phyloP scores from a whole-genome alignment of 2,797 vertebrate species.

The Sciurus vulgaris region DNA sequence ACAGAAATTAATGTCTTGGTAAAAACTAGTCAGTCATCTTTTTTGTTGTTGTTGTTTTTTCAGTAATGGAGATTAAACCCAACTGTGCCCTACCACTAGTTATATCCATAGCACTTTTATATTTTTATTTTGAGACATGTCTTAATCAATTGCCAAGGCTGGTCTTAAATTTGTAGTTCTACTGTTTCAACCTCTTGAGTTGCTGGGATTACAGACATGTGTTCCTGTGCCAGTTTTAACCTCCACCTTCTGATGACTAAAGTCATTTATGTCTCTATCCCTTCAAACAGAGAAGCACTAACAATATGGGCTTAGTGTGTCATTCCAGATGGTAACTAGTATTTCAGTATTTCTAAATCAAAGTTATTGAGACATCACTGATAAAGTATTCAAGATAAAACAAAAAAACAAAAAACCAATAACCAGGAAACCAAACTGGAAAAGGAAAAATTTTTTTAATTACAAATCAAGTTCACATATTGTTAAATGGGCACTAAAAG shows the following conservation, averaged over 20 bases:
- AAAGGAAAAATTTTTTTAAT: conserved; percentile 82
- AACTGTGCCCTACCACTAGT: too few species aligned
- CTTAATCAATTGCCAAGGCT: too few species aligned
- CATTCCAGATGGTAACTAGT: neutral
- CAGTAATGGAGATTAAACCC: too few species aligned
- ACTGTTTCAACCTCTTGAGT: too few species aligned
- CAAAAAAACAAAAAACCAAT: conserved; percentile 61
- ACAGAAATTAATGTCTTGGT: neutral
- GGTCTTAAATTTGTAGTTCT: too few species aligned
- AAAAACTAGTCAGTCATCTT: neutral
- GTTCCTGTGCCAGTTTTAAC: neutral
- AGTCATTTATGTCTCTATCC: neutral
- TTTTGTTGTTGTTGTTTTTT: too few species aligned
- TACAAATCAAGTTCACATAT: conserved; percentile 79
- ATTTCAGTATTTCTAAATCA: neutral
- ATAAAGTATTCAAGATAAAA: conserved; percentile 51
- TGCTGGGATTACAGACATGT: too few species aligned
- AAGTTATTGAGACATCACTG: conserved; percentile 23
- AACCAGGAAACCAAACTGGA: conserved; percentile 81
- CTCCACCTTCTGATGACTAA: neutral
- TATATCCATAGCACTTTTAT: too few species aligned
- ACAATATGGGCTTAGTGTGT: neutral
- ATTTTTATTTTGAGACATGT: too few species aligned
- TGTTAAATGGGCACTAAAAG: conserved; percentile 64
- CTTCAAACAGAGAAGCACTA: neutral